These are phyloP conservation scores for Papilio demoleus DNA, from an alignment of 2,888 invertebrate genomes.

Conservation along the genomic window DNA sequence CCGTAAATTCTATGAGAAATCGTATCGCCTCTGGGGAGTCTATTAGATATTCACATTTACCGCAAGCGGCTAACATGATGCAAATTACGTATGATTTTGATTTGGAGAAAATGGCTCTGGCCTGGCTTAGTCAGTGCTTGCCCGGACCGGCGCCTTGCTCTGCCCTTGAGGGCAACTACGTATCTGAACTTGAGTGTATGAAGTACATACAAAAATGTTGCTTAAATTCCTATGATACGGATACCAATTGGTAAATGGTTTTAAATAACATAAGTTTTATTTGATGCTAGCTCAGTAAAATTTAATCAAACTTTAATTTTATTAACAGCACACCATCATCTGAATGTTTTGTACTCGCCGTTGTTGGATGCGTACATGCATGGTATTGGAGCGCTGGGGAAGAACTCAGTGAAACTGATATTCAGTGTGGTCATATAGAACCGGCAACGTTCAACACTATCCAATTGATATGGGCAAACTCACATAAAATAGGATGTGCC, in stretches of 20 bases:
- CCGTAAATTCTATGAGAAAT: conserved; percentile 74
- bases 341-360: conserved; percentile 67
- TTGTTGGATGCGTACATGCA: conserved; percentile 70
- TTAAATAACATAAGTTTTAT: neutral
- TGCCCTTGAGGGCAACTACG: conserved; percentile 63
- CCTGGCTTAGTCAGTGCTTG: conserved; percentile 73
- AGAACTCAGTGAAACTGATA: conserved; percentile 58
- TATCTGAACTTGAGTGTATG: conserved; percentile 71
- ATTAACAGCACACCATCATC: conserved; percentile 64
- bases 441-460: conserved; percentile 62
- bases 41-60: conserved; percentile 62
- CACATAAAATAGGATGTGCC: conserved; percentile 73
- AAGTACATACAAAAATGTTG: conserved; percentile 69
- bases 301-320: no score
- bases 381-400: conserved; percentile 70
- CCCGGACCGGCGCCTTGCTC: conserved; percentile 74
- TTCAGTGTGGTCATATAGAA: conserved; percentile 67
- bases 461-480: conserved; percentile 72
- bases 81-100: conserved; percentile 73
- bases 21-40: conserved; percentile 64
- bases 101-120: conserved; percentile 67
- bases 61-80: conserved; percentile 72
- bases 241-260: conserved; percentile 57
- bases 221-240: conserved; percentile 46
- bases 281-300: no score